phyloP scores from a whole-genome alignment of 1,140 invertebrate genomes.

The Armadillidium nasatum region DNA sequence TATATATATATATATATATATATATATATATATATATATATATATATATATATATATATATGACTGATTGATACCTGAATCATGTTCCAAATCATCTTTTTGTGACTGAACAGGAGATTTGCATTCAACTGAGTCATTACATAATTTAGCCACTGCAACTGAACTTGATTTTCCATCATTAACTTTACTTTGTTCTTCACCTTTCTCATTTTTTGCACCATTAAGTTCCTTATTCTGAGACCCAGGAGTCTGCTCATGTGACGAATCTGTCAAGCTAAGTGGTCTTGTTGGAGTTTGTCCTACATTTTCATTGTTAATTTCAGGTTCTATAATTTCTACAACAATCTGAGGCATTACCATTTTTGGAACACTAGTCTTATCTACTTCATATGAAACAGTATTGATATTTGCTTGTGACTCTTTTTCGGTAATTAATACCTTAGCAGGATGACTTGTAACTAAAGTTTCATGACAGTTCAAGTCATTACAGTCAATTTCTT shows the following conservation, averaged over 20 bases:
- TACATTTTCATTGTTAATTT: conserved; percentile 31
- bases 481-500: background rate
- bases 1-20: conserved; percentile 24
- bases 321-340: conserved; percentile 36
- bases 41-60: too few species aligned
- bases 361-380: background rate
- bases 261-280: conserved; percentile 28
- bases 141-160: background rate
- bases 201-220: background rate
- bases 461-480: background rate
- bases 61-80: conserved; percentile 34
- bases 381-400: background rate
- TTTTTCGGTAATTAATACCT: too few species aligned
- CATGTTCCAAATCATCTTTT: conserved; percentile 36
- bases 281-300: conserved; percentile 29
- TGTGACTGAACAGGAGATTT: background rate
- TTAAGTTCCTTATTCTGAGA: conserved; percentile 28
- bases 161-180: background rate
- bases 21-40: too few species aligned
- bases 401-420: too few species aligned
- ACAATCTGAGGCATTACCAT: conserved; percentile 32
- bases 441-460: background rate
- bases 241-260: conserved; percentile 34
- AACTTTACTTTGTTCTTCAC: conserved; percentile 4
- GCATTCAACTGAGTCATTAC: background rate